These are phyloP conservation scores for Horisme vitalbata DNA, from an alignment of 2,888 invertebrate species.

Conservation along the genomic window DNA sequence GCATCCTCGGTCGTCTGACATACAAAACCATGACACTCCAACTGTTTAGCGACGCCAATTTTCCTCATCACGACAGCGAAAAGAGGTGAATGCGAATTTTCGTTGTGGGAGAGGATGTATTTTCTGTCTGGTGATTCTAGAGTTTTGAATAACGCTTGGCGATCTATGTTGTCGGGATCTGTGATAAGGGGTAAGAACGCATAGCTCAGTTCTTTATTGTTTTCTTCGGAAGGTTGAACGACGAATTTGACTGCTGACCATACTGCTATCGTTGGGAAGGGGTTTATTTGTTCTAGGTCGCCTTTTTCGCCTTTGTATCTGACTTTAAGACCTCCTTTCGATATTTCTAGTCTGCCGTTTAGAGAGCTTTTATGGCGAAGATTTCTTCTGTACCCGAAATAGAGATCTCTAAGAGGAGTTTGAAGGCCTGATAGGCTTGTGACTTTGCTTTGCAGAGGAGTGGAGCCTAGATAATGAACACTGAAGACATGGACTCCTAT, in stretches of 20 bases:
- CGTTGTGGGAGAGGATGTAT: constrained; percentile 81
- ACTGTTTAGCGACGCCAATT: constrained; percentile 88
- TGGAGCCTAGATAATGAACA: constrained; percentile 92
- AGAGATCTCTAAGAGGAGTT: constrained; percentile 89
- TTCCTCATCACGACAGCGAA: constrained; percentile 96
- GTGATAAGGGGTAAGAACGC: constrained; percentile 93
- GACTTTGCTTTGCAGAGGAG: constrained; percentile 89
- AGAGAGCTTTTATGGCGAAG: constrained; percentile 76
- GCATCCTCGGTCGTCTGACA: constrained; percentile 95
- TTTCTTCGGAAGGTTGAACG: constrained; percentile 84
- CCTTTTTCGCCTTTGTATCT: constrained; percentile 85
- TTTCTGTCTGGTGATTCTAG: constrained; percentile 80
- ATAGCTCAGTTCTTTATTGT: constrained; percentile 81
- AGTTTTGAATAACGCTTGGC: constrained; percentile 85
- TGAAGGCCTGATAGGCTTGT: constrained; percentile 93
- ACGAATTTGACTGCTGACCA: constrained; percentile 96
- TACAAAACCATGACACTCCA: constrained; percentile 96
- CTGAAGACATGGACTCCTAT: constrained; percentile 85
- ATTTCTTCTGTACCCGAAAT: constrained; percentile 84
- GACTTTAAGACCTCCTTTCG: constrained; percentile 88
- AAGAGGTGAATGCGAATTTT: constrained; percentile 90
- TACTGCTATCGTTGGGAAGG: constrained; percentile 95
- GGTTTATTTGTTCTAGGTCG: constrained; percentile 87
- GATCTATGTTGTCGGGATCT: constrained; percentile 90
- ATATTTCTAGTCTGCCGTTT: constrained; percentile 86